Conservation (phyloP, 2,797 vertebrate species). For the Pogonophryne albipinna region DNA sequence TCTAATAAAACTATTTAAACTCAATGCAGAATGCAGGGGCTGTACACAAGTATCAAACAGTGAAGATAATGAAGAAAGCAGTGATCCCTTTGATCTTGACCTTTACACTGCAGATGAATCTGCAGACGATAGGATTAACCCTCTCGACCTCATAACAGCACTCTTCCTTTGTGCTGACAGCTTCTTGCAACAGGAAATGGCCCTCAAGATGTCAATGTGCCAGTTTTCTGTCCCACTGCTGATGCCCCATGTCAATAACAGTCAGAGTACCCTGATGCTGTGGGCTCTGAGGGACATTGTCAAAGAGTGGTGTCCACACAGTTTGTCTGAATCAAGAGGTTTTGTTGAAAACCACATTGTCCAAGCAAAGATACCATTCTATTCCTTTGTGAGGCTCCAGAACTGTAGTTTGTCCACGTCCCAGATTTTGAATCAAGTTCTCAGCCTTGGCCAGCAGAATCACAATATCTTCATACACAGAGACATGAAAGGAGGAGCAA, state of each 20-base stretch:
- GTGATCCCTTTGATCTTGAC: background rate
- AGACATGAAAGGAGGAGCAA: no score
- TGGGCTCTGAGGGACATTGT: conserved; percentile 83
- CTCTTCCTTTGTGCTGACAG: conserved; percentile 81
- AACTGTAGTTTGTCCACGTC: conserved; percentile 80
- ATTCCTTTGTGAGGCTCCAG: conserved; percentile 67
- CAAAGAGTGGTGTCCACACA: conserved; percentile 78
- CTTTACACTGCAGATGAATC: background rate
- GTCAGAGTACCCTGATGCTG: conserved; percentile 74
- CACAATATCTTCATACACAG: no score
- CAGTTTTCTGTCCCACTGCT: conserved; percentile 86
- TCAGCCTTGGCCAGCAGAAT: conserved; percentile 66
- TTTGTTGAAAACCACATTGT: conserved; percentile 76
- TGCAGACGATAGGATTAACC: conserved; percentile 39
- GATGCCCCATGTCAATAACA: conserved; percentile 61
- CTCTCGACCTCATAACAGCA: conserved; percentile 75
- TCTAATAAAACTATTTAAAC: conserved; percentile 48
- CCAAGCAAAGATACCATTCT: conserved; percentile 47
- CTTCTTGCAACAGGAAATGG: conserved; percentile 83
- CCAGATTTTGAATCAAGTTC: conserved; percentile 76
- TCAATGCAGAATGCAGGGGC: conserved; percentile 53
- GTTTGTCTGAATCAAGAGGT: conserved; percentile 36
- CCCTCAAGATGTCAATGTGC: conserved; percentile 84
- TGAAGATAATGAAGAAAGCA: background rate
- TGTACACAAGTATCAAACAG: background rate